These are phyloP conservation scores for Lerista edwardsae DNA, from an alignment of 2,797 vertebrate genomes.

Conservation along the genomic window DNA sequence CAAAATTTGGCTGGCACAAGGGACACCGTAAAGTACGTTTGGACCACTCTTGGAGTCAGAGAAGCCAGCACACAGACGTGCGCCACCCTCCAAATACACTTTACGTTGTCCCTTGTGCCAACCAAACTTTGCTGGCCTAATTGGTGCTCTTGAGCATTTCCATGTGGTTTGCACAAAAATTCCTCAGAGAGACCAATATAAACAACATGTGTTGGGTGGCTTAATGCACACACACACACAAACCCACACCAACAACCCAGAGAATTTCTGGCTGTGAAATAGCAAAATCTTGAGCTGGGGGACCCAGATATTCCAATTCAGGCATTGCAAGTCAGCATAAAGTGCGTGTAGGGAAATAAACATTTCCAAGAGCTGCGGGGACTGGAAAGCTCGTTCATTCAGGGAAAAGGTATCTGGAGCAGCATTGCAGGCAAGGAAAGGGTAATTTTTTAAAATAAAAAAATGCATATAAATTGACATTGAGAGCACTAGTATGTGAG, in stretches of 20 bases:
- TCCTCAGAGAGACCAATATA: background rate
- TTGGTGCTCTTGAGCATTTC: background rate
- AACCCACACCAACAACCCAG: no score
- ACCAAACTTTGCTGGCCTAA: no score
- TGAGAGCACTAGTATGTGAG: conserved; percentile 32
- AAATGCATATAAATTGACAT: background rate
- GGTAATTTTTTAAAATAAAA: conserved; percentile 45
- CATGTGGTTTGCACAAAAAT: background rate
- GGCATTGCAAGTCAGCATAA: background rate
- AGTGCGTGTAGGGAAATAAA: background rate
- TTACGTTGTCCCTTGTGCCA: no score
- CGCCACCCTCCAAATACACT: no score
- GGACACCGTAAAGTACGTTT: no score
- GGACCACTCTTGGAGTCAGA: no score
- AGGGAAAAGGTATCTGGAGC: conserved; percentile 32
- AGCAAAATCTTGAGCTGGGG: background rate
- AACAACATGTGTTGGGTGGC: background rate
- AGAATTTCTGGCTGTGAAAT: background rate
- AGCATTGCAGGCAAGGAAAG: conserved; percentile 25
- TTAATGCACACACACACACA: background rate
- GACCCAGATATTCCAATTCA: no score
- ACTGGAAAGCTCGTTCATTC: conserved; percentile 34
- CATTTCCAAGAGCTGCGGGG: background rate
- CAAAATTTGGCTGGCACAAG: no score
- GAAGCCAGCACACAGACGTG: no score